Base-by-base conservation (phyloP, 2,888 invertebrate species). In the Drosophila demipolita region DNA sequence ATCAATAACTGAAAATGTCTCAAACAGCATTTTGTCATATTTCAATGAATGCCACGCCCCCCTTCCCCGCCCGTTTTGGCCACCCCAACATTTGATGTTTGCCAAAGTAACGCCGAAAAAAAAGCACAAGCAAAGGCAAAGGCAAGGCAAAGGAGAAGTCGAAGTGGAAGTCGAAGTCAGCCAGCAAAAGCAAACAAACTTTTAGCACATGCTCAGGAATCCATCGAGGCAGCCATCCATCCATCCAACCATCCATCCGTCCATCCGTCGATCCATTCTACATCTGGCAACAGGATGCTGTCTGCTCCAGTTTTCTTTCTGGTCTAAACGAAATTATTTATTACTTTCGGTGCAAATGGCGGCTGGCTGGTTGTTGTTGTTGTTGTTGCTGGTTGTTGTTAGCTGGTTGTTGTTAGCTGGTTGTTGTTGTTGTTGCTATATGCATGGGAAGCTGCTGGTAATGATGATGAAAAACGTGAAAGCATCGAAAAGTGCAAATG, bases 1-100 rank as follows among this genome's bases (percentile, higher is more conserved):
- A 87, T 87, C 87, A 87, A 87, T 87, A 90, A 90, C 91, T 90
- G 91, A 90, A 87, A 91, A 91, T 88, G 87, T 87, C 87, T 90
- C 91, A 90, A 87, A 87, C 87, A 87, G 87, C 89, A 90, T 90
- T 87, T 90, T 87, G 91, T 90, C 91, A 87, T 87, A 87, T 88
- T 87, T 87, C 91, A 87, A 87, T 90, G 80, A 59, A 61, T 57
- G 57, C 60, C 62, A 59, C 66, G 29, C 54, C 50, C 40, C 29
- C 26, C 9, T 38, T 9, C 6, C 58, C 29, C 52, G 1, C 49
- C 4, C 29, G 1, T 29, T 45, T 23, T 50, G 48, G 60, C 38
- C 60, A 32, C 38, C 23, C 38, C 12, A 40, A 35, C 58, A 78
- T 83, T 87, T 89, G 75, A 85, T 89, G 83, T 88, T 90, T 87